Percentiles rank a stretch among this genome's conserved stretches.
phyloP scores from a whole-genome alignment of 2,113 vertebrate genomes.

The Argyrosomus japonicus region DNA sequence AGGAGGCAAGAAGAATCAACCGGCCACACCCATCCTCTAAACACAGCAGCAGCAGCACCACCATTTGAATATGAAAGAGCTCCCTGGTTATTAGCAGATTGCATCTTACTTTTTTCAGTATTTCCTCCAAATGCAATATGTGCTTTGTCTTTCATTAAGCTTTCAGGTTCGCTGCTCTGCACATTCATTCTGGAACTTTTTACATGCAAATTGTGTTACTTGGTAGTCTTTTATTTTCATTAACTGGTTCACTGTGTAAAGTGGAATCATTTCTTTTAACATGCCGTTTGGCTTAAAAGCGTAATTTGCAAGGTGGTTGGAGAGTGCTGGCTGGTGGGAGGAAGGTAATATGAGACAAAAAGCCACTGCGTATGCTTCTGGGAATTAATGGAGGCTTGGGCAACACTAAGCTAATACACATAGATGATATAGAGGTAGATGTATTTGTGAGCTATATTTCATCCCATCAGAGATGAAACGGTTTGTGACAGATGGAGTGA shows the following conservation, averaged over 20 bases:
- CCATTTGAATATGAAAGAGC: constrained; percentile 80
- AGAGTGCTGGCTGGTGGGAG: constrained; percentile 72
- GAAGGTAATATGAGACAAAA: constrained; percentile 76
- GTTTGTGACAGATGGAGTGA: constrained; percentile 87
- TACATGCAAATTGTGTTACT: constrained; percentile 62
- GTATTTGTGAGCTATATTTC: constrained; percentile 80
- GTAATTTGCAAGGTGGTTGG: constrained; percentile 71
- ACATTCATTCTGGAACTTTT: constrained; percentile 60
- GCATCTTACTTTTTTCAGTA: constrained; percentile 63
- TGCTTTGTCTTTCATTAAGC: constrained; percentile 54
- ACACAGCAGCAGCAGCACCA: constrained; percentile 52
- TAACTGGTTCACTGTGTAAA: constrained; percentile 62
- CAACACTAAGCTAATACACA: constrained; percentile 76
- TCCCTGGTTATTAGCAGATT: constrained; percentile 75
- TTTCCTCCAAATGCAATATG: constrained; percentile 60
- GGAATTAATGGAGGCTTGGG: constrained; percentile 65
- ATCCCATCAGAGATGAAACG: constrained; percentile 81
- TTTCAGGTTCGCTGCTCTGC: constrained; percentile 38
- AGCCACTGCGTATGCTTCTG: constrained; percentile 64
- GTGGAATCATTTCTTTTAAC: constrained; percentile 65
- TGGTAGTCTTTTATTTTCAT: constrained; percentile 65
- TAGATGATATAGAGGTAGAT: constrained; percentile 74
- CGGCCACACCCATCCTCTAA: constrained; percentile 74
- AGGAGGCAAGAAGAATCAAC: constrained; percentile 70
- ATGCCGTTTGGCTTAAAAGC: constrained; percentile 70